Base-by-base conservation (phyloP, 2,113 vertebrate genomes). In the Neotoma lepida region DNA sequence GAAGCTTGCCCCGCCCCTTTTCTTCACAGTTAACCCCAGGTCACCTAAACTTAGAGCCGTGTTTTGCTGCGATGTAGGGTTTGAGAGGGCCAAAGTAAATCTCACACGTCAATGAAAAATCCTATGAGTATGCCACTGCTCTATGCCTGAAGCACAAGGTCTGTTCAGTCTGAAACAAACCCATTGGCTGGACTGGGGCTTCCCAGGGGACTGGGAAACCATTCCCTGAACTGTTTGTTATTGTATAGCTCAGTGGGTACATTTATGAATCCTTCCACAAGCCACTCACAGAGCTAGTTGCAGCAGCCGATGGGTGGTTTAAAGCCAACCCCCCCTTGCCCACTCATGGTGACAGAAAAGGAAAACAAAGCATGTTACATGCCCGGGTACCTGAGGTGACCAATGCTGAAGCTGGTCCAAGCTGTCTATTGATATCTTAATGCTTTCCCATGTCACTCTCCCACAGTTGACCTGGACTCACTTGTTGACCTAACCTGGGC, bases 401-500 rank as follows among this genome's bases (percentile, higher is more conserved):
- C 89, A 9, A 41, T 22, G 35, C 56, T 86, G 54, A 93, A 49
- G 82, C 46, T 94, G 91, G 39, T 33, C 87, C 90, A 41, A 54
- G 14, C 44, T 96, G 82, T 88, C 96, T 93, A 66, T 91, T 90
- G 89, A 96, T 73, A 14, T 95, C 97, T 97, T 92, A 92, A 41
- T 96, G 88, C 89, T 98, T 97, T 97, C 33, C 90, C 88, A 95
- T 78, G 71, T 26, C 94, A 86, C 15, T 96, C 68, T 94, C 89
- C 76, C 94, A 76, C 89, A 56, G 95, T 95, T 98, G 96, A 97
- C 92, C 76, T 85, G 93, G 88, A 91, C 74, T 97, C 51, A 61
- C 35, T 86, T 92, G 91, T 98, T 97, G 74, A 96, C 81, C 64
- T 95, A 95, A 95, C 94, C 78, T 95, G 73, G 77, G 90, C 91